Conservation (phyloP, 1,140 invertebrate species). For the Gonioctena quinquepunctata region DNA sequence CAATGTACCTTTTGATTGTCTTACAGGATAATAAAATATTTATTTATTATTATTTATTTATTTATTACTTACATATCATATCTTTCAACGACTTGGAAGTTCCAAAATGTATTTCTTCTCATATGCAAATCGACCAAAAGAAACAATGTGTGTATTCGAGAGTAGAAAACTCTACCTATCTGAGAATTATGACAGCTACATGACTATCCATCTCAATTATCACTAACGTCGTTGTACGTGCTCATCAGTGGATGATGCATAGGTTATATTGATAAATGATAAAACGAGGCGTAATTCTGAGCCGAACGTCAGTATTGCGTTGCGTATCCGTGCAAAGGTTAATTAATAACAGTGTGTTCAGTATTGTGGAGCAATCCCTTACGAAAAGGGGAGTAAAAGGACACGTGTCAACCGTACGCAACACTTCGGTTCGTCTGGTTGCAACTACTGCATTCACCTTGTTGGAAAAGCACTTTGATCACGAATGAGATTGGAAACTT, state of each 20-base stretch:
- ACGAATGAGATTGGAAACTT: too few species aligned
- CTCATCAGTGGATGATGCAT: neutral
- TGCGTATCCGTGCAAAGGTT: neutral
- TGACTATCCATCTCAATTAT: neutral
- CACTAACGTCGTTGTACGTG: neutral
- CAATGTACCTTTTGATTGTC: too few species aligned
- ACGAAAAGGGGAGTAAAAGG: neutral
- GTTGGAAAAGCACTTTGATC: too few species aligned
- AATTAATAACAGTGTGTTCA: neutral
- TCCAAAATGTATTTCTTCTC: too few species aligned
- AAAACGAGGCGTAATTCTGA: neutral
- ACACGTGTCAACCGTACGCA: neutral
- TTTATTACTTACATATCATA: too few species aligned
- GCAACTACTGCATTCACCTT: too few species aligned
- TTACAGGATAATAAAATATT: too few species aligned
- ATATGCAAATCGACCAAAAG: too few species aligned
- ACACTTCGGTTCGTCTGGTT: neutral
- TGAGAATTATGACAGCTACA: neutral
- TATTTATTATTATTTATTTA: too few species aligned
- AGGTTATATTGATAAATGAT: neutral
- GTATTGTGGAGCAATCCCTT: neutral
- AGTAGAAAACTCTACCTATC: neutral
- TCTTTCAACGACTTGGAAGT: too few species aligned
- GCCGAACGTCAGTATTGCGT: neutral
- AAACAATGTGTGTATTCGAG: too few species aligned